Percentiles rank a stretch among this genome's conserved stretches.
These are phyloP conservation scores for Patella vulgata DNA, from an alignment of 1,140 invertebrate genomes.

Conservation along the genomic window DNA sequence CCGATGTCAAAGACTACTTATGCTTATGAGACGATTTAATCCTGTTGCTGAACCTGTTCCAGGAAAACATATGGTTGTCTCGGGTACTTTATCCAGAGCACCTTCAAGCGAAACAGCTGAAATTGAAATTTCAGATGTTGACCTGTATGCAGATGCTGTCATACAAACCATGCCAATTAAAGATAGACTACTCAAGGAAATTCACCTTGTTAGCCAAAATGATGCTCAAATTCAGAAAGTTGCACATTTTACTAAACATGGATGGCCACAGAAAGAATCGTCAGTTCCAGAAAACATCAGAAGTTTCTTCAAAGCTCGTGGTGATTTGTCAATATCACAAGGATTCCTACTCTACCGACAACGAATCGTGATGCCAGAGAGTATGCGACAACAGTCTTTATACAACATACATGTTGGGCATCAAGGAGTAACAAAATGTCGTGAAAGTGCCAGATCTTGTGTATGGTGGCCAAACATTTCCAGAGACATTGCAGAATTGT, in stretches of 20 bases:
- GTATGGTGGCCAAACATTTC: too few species aligned
- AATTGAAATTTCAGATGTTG: not conserved
- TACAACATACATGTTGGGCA: too few species aligned
- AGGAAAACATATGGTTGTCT: slow-evolving; percentile 29
- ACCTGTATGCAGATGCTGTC: not conserved
- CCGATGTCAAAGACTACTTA: slow-evolving; percentile 30
- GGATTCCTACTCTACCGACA: too few species aligned
- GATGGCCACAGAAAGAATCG: slow-evolving; percentile 10
- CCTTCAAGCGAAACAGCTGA: not conserved
- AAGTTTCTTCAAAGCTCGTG: too few species aligned
- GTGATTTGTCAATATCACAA: too few species aligned
- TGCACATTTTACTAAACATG: slow-evolving; percentile 4
- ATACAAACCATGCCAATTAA: not conserved
- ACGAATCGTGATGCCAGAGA: too few species aligned
- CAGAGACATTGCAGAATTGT: too few species aligned
- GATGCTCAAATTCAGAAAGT: not conserved
- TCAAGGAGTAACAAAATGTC: too few species aligned
- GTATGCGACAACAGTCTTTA: too few species aligned
- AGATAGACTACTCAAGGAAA: not conserved
- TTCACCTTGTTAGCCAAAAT: not conserved
- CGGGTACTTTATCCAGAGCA: slow-evolving; percentile 30
- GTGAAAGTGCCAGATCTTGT: too few species aligned
- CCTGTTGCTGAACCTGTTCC: slow-evolving; percentile 17
- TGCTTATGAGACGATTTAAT: slow-evolving; percentile 29
- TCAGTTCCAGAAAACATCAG: too few species aligned